Evolutionary conservation across 2,113 vertebrate species (phyloP).

Genomic region (Rallus limicola): DNA sequence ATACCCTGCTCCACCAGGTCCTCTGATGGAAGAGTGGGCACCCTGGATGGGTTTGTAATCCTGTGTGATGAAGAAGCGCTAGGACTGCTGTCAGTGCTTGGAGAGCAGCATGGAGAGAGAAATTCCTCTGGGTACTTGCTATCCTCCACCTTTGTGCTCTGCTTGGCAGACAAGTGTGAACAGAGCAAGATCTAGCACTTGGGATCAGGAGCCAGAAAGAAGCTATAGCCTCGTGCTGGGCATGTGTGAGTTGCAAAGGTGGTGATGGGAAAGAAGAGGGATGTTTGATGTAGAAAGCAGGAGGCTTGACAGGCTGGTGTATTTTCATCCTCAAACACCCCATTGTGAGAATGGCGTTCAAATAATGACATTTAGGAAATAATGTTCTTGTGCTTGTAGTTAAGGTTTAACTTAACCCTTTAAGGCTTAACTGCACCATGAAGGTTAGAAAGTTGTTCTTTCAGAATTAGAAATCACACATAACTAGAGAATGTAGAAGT

Average conservation of each 20-base stretch:
- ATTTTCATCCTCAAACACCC: neutral
- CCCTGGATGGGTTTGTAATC: neutral
- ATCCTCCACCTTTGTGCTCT: neutral
- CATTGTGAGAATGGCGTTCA: neutral
- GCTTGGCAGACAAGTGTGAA: neutral
- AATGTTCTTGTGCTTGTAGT: neutral
- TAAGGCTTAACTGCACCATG: neutral
- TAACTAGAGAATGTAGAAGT: neutral
- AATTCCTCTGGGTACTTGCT: neutral
- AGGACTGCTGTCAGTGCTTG: neutral
- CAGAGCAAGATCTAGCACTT: neutral
- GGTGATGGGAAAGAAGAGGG: neutral
- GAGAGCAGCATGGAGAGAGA: neutral
- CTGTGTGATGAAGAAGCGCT: neutral
- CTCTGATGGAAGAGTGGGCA: neutral
- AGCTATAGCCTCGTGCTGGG: neutral
- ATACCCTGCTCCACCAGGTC: neutral
- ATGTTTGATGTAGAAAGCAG: neutral
- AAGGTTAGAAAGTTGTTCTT: neutral
- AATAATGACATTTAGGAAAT: neutral
- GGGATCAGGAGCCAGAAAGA: neutral
- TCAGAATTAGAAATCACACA: neutral
- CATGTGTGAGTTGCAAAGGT: neutral
- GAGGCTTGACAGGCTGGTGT: neutral
- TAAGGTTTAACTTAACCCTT: neutral